Percentiles rank a stretch among this genome's conserved stretches.
Conservation (phyloP, 1,140 invertebrate species). For the Diplogasteroides magnus region DNA sequence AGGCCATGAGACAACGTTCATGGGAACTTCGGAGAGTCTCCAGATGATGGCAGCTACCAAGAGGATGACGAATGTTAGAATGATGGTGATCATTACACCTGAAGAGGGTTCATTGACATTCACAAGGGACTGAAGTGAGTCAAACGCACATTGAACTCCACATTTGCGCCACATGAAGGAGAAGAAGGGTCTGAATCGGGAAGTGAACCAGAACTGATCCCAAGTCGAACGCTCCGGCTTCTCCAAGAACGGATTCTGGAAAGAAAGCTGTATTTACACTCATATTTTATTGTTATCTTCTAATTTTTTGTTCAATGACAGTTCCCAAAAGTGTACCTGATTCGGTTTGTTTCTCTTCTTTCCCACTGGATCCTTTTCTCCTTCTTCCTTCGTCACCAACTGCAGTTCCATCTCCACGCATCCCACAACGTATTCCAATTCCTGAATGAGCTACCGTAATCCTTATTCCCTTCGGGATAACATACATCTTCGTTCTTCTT, state of each 20-base stretch:
- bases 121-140: conserved; percentile 12
- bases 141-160: conserved; percentile 59
- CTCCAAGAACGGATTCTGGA: no score
- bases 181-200: background rate
- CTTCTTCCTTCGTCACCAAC: conserved; percentile 57
- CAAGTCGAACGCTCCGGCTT: background rate
- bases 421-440: conserved; percentile 43
- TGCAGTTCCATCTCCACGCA: conserved; percentile 60
- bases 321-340: conserved; percentile 56
- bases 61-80: conserved; percentile 14
- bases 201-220: conserved; percentile 4
- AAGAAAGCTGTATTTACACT: conserved; percentile 2
- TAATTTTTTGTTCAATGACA: background rate
- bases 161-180: no score
- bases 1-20: background rate
- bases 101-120: background rate
- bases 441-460: no score
- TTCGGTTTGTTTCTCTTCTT: conserved; percentile 60
- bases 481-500: conserved; percentile 31
- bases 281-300: conserved; percentile 7
- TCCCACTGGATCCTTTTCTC: conserved; percentile 57
- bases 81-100: conserved; percentile 10
- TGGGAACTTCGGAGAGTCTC: conserved; percentile 2
- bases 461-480: conserved; percentile 11
- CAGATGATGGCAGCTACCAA: conserved; percentile 10